Percentiles rank a stretch among this genome's conserved stretches.
These are phyloP conservation scores for Isoperla grammatica DNA, from an alignment of 2,888 invertebrate genomes.

Conservation along the genomic window DNA sequence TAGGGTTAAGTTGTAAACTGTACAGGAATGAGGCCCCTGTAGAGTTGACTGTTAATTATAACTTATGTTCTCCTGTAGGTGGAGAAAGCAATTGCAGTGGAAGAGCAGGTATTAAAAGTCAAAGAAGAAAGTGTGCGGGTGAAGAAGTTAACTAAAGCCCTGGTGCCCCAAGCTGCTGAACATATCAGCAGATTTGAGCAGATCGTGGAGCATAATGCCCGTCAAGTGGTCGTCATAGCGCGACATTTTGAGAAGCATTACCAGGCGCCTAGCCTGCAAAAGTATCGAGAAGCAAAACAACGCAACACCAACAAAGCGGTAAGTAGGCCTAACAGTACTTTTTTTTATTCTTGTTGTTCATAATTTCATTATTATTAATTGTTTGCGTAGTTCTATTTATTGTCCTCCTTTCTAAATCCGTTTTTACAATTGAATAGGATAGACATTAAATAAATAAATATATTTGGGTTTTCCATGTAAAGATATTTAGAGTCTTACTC, in stretches of 20 bases:
- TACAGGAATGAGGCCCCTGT: too few species aligned
- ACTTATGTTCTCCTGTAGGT: constrained; percentile 30
- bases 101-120: constrained; percentile 41
- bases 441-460: too few species aligned
- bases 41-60: too few species aligned
- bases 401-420: too few species aligned
- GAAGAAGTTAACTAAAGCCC: constrained; percentile 51
- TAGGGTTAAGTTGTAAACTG: too few species aligned
- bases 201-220: constrained; percentile 55
- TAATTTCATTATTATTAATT: too few species aligned
- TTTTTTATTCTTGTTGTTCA: too few species aligned
- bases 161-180: constrained; percentile 58
- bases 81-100: constrained; percentile 40
- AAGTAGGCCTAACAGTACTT: too few species aligned
- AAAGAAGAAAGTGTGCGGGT: constrained; percentile 24
- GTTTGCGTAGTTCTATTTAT: too few species aligned
- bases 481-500: too few species aligned
- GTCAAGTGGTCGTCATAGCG: constrained; percentile 56
- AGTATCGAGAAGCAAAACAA: constrained; percentile 48
- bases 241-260: constrained; percentile 67
- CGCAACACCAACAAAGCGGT: constrained; percentile 44
- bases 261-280: constrained; percentile 57
- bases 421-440: too few species aligned
- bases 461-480: too few species aligned
- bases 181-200: constrained; percentile 54